These are phyloP conservation scores for Penaeus vannamei DNA, from an alignment of 1,140 invertebrate genomes.

Conservation along the genomic window DNA sequence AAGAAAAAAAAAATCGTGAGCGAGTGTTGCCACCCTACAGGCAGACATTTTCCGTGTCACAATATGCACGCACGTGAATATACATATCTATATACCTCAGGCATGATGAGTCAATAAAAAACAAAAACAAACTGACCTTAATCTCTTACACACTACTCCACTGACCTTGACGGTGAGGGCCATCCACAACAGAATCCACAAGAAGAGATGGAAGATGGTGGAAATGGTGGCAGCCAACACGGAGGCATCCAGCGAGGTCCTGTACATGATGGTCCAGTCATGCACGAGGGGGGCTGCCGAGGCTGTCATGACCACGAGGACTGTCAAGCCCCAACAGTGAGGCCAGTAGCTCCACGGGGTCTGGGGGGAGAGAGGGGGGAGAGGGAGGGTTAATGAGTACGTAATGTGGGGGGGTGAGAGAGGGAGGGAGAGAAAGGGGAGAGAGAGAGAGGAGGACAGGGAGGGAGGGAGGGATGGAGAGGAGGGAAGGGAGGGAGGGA, in stretches of 20 bases:
- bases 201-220: constrained; percentile 78
- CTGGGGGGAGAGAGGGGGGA: constrained; percentile 32
- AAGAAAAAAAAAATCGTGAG: no score
- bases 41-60: neutral
- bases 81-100: neutral
- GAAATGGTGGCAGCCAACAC: constrained; percentile 80
- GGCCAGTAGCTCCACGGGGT: constrained; percentile 82
- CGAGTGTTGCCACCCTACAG: no score
- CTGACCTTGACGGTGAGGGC: constrained; percentile 81
- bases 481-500: neutral
- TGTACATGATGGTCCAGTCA: constrained; percentile 84
- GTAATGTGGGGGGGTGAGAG: no score
- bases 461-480: neutral
- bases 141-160: neutral
- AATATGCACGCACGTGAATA: neutral
- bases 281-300: constrained; percentile 83
- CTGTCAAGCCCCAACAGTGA: constrained; percentile 83
- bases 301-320: constrained; percentile 81
- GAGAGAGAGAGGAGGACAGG: neutral
- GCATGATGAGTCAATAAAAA: neutral
- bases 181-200: constrained; percentile 84
- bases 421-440: no score
- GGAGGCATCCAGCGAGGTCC: constrained; percentile 81
- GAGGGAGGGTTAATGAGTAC: neutral
- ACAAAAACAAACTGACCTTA: neutral